These are phyloP conservation scores for Nowickia ferox DNA, from an alignment of 2,888 invertebrate species.

Conservation along the genomic window DNA sequence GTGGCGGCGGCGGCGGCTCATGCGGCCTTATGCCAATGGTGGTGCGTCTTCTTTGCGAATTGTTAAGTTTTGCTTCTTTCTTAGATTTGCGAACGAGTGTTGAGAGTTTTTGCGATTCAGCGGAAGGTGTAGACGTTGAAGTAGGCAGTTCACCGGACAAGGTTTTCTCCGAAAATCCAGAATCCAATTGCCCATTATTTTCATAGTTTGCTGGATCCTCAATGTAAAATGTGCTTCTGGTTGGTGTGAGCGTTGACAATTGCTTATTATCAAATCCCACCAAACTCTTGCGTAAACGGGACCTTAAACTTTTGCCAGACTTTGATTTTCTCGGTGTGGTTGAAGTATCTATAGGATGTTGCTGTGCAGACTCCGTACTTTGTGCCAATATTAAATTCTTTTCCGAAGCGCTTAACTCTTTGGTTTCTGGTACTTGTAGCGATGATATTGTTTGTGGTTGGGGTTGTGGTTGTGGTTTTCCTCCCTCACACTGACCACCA, in stretches of 20 bases:
- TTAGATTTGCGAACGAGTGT: slow-evolving; percentile 81
- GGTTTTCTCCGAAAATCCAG: slow-evolving; percentile 84
- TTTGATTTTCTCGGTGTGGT: slow-evolving; percentile 82
- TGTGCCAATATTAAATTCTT: slow-evolving; percentile 81
- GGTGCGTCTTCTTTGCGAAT: slow-evolving; percentile 78
- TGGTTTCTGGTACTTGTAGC: slow-evolving; percentile 71
- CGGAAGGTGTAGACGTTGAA: slow-evolving; percentile 64
- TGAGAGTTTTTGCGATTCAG: slow-evolving; percentile 76
- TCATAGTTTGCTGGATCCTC: slow-evolving; percentile 86
- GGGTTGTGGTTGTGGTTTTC: slow-evolving; percentile 19
- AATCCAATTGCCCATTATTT: slow-evolving; percentile 85
- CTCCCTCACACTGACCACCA: slow-evolving; percentile 68
- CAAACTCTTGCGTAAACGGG: slow-evolving; percentile 85
- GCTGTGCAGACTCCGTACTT: slow-evolving; percentile 49
- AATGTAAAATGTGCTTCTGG: slow-evolving; percentile 89
- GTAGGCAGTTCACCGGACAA: slow-evolving; percentile 75
- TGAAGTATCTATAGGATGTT: slow-evolving; percentile 62
- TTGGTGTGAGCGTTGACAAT: slow-evolving; percentile 84
- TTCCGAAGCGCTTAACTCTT: slow-evolving; percentile 81
- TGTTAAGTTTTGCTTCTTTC: slow-evolving; percentile 77
- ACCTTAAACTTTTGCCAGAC: slow-evolving; percentile 85
- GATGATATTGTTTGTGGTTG: slow-evolving; percentile 65
- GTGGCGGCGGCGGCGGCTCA: slow-evolving; percentile 84
- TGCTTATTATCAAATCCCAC: slow-evolving; percentile 82
- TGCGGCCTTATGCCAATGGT: slow-evolving; percentile 81